Percentiles rank a stretch among this genome's conserved stretches.
These are phyloP conservation scores for Tyria jacobaeae DNA, from an alignment of 2,888 invertebrate genomes.

Conservation along the genomic window DNA sequence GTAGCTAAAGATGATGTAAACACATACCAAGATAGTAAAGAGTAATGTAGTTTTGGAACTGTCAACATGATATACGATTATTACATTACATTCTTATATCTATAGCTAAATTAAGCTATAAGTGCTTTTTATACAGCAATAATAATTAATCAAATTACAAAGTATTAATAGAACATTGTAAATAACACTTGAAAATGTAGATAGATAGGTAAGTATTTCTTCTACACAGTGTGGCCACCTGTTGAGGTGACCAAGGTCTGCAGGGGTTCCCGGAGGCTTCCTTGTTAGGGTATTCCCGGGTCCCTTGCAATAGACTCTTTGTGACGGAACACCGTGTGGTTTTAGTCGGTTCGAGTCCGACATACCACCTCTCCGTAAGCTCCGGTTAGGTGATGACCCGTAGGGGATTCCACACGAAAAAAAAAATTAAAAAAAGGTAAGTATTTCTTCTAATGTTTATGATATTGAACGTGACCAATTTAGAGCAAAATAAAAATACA, in stretches of 20 bases:
- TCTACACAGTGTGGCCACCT: too few relatives aligned
- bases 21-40: neutral
- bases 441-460: neutral
- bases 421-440: too few relatives aligned
- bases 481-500: neutral
- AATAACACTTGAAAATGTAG: neutral
- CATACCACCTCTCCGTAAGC: too few relatives aligned
- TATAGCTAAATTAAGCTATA: slow-evolving; percentile 22
- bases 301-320: too few relatives aligned
- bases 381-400: too few relatives aligned
- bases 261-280: too few relatives aligned
- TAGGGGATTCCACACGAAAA: too few relatives aligned
- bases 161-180: slow-evolving; percentile 8
- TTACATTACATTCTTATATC: slow-evolving; percentile 32
- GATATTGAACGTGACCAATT: too few relatives aligned
- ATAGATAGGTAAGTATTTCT: neutral
- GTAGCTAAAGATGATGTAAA: neutral
- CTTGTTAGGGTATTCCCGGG: too few relatives aligned
- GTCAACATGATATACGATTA: slow-evolving; percentile 47
- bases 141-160: slow-evolving; percentile 43
- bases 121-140: slow-evolving; percentile 34
- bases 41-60: slow-evolving; percentile 18
- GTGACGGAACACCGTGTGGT: too few relatives aligned
- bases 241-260: too few relatives aligned
- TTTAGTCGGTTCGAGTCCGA: too few relatives aligned